phyloP scores from a whole-genome alignment of 2,113 vertebrate genomes.

The Malaclemys terrapin region DNA sequence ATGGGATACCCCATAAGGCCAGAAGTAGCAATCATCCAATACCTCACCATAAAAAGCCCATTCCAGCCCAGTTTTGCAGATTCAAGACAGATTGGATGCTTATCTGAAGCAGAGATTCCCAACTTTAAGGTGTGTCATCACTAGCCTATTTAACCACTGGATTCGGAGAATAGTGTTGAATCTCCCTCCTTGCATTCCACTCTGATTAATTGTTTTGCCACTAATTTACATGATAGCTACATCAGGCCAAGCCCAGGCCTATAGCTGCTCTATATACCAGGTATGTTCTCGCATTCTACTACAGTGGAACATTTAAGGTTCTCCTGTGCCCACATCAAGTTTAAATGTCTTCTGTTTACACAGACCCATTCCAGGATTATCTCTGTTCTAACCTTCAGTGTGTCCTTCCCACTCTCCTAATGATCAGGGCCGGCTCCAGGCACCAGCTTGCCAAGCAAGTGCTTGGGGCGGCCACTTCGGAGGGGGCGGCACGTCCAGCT shows the following conservation, averaged over 20 bases:
- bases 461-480: too few species aligned
- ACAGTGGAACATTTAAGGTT: background rate
- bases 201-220: background rate
- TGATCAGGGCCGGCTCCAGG: background rate
- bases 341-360: background rate
- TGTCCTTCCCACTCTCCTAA: background rate
- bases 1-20: background rate
- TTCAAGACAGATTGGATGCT: background rate
- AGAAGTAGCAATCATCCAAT: background rate
- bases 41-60: background rate
- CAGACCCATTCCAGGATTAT: background rate
- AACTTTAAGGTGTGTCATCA: background rate
- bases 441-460: too few species aligned
- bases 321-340: background rate
- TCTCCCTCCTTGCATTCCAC: background rate
- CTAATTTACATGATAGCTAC: fast-evolving
- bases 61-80: background rate
- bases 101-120: background rate
- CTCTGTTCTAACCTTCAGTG: background rate
- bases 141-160: background rate
- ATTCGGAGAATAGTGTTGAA: background rate
- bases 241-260: background rate
- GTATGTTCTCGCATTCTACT: background rate
- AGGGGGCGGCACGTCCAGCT: too few species aligned
- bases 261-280: background rate